Evolutionary conservation across 2,888 invertebrate genomes (phyloP).

Genomic region (Odontocolon sp.): DNA sequence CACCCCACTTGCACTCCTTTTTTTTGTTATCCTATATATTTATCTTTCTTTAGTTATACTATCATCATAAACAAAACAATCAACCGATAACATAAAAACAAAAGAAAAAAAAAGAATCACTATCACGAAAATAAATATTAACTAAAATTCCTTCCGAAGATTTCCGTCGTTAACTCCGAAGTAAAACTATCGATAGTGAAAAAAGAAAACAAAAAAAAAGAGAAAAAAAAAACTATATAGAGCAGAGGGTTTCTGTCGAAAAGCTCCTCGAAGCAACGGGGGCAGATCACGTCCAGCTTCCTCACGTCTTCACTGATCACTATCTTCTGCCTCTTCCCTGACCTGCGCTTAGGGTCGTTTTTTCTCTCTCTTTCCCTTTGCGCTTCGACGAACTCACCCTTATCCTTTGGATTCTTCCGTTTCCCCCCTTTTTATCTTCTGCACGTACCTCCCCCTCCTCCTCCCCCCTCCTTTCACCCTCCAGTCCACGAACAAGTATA

Average conservation of each 20-base stretch:
- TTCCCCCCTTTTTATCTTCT: slow-evolving; percentile 6
- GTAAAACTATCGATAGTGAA: neutral
- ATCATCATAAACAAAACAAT: neutral
- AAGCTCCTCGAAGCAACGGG: neutral
- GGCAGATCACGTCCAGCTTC: slow-evolving; percentile 33
- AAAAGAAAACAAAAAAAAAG: no score
- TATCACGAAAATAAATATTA: neutral
- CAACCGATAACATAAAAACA: neutral
- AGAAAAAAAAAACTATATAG: slow-evolving; percentile 10
- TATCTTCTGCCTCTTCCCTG: slow-evolving; percentile 47
- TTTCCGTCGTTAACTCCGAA: neutral
- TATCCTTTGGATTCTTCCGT: neutral
- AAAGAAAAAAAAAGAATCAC: slow-evolving; percentile 23
- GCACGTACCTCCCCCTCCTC: slow-evolving; percentile 29
- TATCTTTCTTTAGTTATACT: neutral
- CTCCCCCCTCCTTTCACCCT: neutral
- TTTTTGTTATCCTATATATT: neutral
- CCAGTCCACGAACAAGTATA: neutral
- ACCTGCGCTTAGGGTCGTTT: slow-evolving; percentile 46
- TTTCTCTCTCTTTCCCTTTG: slow-evolving; percentile 38
- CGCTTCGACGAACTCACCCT: slow-evolving; percentile 56
- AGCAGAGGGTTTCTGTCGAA: neutral
- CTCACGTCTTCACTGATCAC: slow-evolving; percentile 51
- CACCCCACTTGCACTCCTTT: slow-evolving; percentile 35
- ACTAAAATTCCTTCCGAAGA: no score